These are phyloP conservation scores for Philopotamus ludificatus DNA, from an alignment of 1,140 invertebrate genomes.

Conservation along the genomic window DNA sequence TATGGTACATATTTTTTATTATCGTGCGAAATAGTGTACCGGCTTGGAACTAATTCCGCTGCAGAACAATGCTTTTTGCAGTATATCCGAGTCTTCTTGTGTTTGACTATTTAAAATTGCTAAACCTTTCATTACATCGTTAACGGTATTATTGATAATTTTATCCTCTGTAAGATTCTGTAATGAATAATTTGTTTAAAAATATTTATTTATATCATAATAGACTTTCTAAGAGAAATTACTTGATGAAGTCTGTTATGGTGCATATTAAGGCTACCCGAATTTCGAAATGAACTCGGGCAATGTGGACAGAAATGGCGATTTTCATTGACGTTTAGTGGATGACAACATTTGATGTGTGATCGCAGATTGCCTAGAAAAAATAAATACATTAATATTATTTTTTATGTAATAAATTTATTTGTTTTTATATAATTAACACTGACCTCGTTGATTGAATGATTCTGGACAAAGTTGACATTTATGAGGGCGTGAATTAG, in stretches of 20 bases:
- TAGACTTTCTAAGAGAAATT: not conserved
- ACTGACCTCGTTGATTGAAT: not conserved
- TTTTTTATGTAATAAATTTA: slow-evolving; percentile 3
- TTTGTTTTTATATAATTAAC: not conserved
- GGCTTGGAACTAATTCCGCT: too few relatives aligned
- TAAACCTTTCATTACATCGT: not conserved
- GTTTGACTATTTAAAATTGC: not conserved
- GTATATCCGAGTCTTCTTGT: not conserved
- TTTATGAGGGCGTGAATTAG: not conserved
- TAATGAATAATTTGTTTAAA: not conserved
- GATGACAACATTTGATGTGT: not conserved
- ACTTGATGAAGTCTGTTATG: not conserved
- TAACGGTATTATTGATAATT: not conserved
- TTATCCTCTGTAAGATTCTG: not conserved
- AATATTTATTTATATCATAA: too few relatives aligned
- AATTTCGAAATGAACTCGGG: not conserved
- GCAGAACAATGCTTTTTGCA: not conserved
- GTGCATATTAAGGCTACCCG: not conserved
- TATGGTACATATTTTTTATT: too few relatives aligned
- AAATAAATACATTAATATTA: too few relatives aligned
- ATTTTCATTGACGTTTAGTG: not conserved
- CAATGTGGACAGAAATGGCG: not conserved
- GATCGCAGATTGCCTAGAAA: not conserved
- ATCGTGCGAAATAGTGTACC: too few relatives aligned
- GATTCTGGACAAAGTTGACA: not conserved